Percentiles rank a stretch among this genome's conserved stretches.
These are phyloP conservation scores for Oryzias javanicus DNA, from an alignment of 2,113 vertebrate genomes.

Conservation along the genomic window DNA sequence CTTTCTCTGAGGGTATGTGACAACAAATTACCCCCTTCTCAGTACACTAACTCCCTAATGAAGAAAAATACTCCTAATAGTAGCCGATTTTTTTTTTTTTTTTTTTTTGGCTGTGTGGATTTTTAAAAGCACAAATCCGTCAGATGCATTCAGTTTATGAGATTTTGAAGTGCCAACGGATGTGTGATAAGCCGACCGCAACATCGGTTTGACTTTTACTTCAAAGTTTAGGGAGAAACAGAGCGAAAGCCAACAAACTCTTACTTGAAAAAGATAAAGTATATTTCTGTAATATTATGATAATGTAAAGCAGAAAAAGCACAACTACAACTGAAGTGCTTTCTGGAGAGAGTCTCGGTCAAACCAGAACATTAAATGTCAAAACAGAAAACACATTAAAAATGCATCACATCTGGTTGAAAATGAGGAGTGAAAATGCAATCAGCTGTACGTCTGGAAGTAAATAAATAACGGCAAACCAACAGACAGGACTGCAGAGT, in stretches of 20 bases:
- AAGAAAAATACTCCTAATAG: no score
- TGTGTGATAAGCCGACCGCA: not conserved
- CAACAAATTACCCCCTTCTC: not conserved
- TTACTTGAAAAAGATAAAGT: not conserved
- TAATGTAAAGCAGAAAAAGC: not conserved
- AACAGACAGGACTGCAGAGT: slow-evolving; percentile 45
- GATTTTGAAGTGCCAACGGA: no score
- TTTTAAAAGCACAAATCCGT: not conserved
- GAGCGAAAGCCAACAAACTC: not conserved
- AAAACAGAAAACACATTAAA: slow-evolving; percentile 59
- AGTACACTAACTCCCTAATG: not conserved
- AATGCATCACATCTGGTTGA: slow-evolving; percentile 48
- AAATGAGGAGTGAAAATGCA: slow-evolving; percentile 54
- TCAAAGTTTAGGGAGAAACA: slow-evolving; percentile 5
- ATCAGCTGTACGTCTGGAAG: slow-evolving; percentile 43
- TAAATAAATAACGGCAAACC: slow-evolving; percentile 64
- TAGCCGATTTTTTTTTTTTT: not conserved
- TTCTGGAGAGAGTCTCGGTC: slow-evolving; percentile 19
- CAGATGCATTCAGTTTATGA: slow-evolving; percentile 6
- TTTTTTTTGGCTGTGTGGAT: not conserved
- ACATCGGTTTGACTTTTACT: not conserved
- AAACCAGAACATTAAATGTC: slow-evolving; percentile 46
- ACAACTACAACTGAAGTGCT: slow-evolving; percentile 5
- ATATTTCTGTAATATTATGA: not conserved
- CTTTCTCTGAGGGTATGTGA: slow-evolving; percentile 8